Conservation (phyloP, 2,888 invertebrate species). For the Resseliella maxima region DNA sequence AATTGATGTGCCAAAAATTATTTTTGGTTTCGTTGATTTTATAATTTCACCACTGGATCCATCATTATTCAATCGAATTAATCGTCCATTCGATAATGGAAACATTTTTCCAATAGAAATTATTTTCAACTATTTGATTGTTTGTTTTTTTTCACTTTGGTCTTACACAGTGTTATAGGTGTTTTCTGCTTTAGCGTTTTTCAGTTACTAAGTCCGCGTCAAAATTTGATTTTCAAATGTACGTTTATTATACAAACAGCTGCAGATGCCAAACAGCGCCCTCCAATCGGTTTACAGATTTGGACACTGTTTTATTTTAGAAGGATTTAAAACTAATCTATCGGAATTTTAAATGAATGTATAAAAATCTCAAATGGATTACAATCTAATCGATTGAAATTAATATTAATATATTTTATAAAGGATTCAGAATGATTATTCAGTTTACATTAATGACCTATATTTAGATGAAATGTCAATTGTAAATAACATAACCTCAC, state of each 20-base stretch:
- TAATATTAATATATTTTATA: too few relatives aligned
- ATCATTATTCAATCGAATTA: constrained; percentile 43
- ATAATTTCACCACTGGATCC: constrained; percentile 36
- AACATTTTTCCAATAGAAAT: constrained; percentile 40
- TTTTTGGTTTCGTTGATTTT: not conserved
- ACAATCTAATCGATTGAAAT: too few relatives aligned
- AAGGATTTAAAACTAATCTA: not conserved
- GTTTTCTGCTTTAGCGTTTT: constrained; percentile 2
- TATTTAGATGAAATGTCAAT: too few relatives aligned
- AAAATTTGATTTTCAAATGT: constrained; percentile 46
- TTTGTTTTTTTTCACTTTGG: not conserved
- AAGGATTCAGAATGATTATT: too few relatives aligned
- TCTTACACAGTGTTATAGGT: not conserved
- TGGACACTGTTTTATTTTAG: not conserved
- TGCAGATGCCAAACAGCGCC: not conserved
- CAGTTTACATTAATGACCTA: too few relatives aligned
- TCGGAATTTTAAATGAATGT: too few relatives aligned
- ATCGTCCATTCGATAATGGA: constrained; percentile 15
- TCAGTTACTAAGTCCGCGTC: constrained; percentile 43
- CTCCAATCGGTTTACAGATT: not conserved
- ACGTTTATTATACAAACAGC: not conserved
- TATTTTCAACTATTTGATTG: not conserved
- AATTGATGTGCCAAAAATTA: constrained; percentile 35
- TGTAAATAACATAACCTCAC: too few relatives aligned
- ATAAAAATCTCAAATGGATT: too few relatives aligned